These are phyloP conservation scores for Drosophila ustulata DNA, from an alignment of 2,888 invertebrate genomes.

Conservation along the genomic window DNA sequence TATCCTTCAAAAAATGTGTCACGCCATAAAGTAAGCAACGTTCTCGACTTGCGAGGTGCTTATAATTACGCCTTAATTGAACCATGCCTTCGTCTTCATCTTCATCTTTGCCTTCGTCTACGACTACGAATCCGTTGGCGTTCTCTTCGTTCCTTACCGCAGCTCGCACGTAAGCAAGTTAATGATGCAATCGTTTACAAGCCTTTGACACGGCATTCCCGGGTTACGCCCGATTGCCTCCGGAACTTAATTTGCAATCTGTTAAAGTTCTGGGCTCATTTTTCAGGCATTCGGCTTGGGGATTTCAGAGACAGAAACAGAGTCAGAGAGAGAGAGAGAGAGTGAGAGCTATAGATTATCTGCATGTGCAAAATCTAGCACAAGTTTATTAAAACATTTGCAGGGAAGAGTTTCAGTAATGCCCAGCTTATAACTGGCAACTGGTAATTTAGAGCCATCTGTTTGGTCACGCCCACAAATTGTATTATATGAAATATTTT, in stretches of 20 bases:
- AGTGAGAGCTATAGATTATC: constrained; percentile 28
- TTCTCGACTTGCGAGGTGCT: constrained; percentile 37
- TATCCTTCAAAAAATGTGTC: constrained; percentile 39
- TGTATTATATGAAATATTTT: constrained; percentile 54
- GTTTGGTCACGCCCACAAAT: constrained; percentile 49
- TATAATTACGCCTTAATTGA: constrained; percentile 74
- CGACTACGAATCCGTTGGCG: constrained; percentile 1
- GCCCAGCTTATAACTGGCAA: constrained; percentile 17
- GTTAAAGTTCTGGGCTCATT: constrained; percentile 42
- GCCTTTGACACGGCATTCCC: constrained; percentile 67
- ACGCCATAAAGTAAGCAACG: constrained; percentile 48
- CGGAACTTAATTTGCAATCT: constrained; percentile 38
- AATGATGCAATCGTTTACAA: constrained; percentile 74
- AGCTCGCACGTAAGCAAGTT: constrained; percentile 64
- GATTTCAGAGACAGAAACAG: not conserved
- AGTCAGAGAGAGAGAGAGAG: not conserved
- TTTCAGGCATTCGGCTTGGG: constrained; percentile 5
- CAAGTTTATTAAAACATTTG: constrained; percentile 61
- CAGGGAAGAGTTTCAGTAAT: constrained; percentile 17
- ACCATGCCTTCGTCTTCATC: constrained; percentile 37
- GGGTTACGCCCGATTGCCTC: constrained; percentile 18
- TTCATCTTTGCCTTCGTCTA: constrained; percentile 4
- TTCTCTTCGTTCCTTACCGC: constrained; percentile 12
- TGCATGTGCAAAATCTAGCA: constrained; percentile 36
- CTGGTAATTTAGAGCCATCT: constrained; percentile 39